Evolutionary conservation across 2,888 invertebrate species (phyloP).

Genomic region (Schrankia costaestrigalis): DNA sequence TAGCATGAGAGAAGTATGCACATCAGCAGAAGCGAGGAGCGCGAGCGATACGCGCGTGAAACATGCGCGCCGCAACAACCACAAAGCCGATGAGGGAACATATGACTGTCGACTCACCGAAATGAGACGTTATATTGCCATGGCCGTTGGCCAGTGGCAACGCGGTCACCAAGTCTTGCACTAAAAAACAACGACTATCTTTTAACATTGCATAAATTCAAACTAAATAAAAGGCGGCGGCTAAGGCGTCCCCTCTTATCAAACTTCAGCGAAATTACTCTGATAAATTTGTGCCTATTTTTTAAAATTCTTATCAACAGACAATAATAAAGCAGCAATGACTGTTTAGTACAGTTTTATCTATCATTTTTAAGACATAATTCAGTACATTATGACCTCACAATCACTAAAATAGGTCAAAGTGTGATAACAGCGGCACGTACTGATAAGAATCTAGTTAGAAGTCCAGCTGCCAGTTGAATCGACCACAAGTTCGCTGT

Average conservation of each 20-base stretch:
- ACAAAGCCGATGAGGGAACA: constrained; percentile 74
- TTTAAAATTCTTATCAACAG: constrained; percentile 36
- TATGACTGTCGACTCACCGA: constrained; percentile 78
- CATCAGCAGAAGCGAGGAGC: constrained; percentile 52
- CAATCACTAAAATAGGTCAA: constrained; percentile 68
- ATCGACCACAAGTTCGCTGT: constrained; percentile 56
- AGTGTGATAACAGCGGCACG: constrained; percentile 63
- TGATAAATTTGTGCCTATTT: constrained; percentile 33
- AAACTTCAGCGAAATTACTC: constrained; percentile 39
- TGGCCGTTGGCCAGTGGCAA: constrained; percentile 80
- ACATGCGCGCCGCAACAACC: constrained; percentile 75
- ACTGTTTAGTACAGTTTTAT: constrained; percentile 28
- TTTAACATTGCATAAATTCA: constrained; percentile 73
- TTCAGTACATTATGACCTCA: constrained; percentile 55
- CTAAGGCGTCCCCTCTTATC: constrained; percentile 40
- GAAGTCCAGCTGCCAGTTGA: constrained; percentile 56
- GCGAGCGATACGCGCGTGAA: constrained; percentile 58
- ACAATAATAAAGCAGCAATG: constrained; percentile 34
- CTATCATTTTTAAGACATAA: constrained; percentile 25
- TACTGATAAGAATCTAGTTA: constrained; percentile 75
- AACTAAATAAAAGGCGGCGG: constrained; percentile 34
- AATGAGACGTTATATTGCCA: constrained; percentile 78
- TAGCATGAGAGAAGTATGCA: constrained; percentile 31
- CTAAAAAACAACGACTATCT: constrained; percentile 79
- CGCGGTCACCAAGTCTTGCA: constrained; percentile 81